Percentiles rank a stretch among this genome's conserved stretches.
These are phyloP conservation scores for Xestia xanthographa DNA, from an alignment of 2,888 invertebrate genomes.

Conservation along the genomic window DNA sequence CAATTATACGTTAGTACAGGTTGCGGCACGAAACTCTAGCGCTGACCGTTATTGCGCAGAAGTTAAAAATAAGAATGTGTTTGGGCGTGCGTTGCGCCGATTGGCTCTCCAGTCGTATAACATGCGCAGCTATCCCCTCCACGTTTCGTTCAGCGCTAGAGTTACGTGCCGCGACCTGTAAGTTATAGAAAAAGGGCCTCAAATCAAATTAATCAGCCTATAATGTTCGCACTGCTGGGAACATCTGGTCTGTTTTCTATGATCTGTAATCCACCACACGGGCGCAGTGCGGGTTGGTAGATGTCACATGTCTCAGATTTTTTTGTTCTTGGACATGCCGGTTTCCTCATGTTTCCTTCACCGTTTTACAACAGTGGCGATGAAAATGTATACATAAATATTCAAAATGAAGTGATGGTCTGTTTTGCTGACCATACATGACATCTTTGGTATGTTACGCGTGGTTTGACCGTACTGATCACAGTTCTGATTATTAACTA, in stretches of 20 bases:
- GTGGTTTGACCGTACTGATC: slow-evolving; percentile 81
- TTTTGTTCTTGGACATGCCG: neutral
- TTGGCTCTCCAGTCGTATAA: too few species aligned
- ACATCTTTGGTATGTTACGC: slow-evolving; percentile 66
- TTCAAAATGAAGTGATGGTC: slow-evolving; percentile 8
- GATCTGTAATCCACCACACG: neutral
- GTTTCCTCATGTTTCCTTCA: neutral
- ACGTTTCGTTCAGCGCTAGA: too few species aligned
- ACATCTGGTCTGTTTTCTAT: neutral
- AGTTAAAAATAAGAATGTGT: too few species aligned
- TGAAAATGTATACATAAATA: neutral
- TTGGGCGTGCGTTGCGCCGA: too few species aligned
- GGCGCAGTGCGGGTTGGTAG: neutral
- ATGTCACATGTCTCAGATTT: neutral
- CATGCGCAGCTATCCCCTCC: too few species aligned
- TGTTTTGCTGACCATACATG: slow-evolving; percentile 65
- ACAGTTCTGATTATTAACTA: slow-evolving; percentile 80
- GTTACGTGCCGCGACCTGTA: too few species aligned
- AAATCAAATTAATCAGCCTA: neutral
- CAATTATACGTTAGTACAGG: too few species aligned
- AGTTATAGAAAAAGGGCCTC: neutral
- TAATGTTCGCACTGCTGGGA: neutral
- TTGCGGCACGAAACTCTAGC: too few species aligned
- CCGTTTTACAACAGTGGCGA: neutral
- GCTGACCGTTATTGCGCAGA: too few species aligned